Evolutionary conservation across 2,888 invertebrate species (phyloP).

Genomic region (Orgyia antiqua): DNA sequence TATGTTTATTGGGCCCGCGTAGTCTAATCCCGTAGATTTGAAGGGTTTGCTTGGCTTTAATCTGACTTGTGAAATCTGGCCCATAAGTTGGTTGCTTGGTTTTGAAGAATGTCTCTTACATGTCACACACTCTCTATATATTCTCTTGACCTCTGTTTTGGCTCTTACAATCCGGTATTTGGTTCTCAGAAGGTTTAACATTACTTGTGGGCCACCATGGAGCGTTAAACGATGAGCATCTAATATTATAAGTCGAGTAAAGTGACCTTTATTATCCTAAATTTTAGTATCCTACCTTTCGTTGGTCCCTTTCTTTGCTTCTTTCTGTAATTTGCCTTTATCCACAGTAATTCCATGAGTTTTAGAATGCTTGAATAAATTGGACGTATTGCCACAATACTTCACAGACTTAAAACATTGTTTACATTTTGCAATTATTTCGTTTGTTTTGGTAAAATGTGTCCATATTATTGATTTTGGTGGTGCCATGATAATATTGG

Average conservation of each 20-base stretch:
- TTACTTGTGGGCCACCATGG: slow-evolving; percentile 3
- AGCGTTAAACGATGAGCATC: slow-evolving; percentile 1
- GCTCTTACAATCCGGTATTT: slow-evolving; percentile 4
- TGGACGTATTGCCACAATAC: slow-evolving; percentile 9
- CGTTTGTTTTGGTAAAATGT: no score
- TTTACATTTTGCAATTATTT: slow-evolving; percentile 6
- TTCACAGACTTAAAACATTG: slow-evolving; percentile 8
- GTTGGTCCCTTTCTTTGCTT: slow-evolving; percentile 3
- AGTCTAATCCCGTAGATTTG: neutral
- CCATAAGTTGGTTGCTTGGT: slow-evolving; percentile 1
- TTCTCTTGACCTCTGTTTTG: neutral
- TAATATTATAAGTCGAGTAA: slow-evolving; percentile 1
- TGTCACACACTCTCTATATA: slow-evolving; percentile 1
- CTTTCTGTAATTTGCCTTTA: slow-evolving; percentile 5
- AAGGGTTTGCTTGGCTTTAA: slow-evolving; percentile 1
- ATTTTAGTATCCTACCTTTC: slow-evolving; percentile 3
- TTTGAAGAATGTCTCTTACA: neutral
- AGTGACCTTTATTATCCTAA: neutral
- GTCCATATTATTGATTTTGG: no score
- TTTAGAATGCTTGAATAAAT: slow-evolving; percentile 8
- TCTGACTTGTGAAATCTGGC: neutral
- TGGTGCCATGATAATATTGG: neutral
- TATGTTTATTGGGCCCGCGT: neutral
- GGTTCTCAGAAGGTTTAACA: neutral
- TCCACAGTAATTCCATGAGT: slow-evolving; percentile 7